These are phyloP conservation scores for Portunus trituberculatus DNA, from an alignment of 1,140 invertebrate species.

Conservation along the genomic window DNA sequence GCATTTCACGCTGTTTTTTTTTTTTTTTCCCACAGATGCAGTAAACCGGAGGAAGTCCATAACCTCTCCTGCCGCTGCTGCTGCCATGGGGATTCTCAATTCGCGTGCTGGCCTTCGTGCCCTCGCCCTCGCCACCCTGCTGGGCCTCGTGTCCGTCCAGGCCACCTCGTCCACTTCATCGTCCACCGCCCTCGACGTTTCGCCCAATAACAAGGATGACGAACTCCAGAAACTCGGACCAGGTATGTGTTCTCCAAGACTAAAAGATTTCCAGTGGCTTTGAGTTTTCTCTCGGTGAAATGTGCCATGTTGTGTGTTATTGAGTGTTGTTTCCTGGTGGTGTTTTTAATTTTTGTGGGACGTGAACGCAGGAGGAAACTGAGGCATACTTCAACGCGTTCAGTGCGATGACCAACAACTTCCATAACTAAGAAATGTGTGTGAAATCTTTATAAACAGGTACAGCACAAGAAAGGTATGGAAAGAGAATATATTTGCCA, in stretches of 20 bases:
- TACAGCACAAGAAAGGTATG: too few species aligned
- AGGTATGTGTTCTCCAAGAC: conserved; percentile 29
- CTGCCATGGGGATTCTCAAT: conserved; percentile 30
- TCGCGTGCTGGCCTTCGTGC: background rate
- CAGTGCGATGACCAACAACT: too few species aligned
- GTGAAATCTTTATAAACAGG: too few species aligned
- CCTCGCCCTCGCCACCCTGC: conserved; percentile 7
- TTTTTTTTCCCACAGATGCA: conserved; percentile 25
- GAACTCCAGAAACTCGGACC: conserved; percentile 70
- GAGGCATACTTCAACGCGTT: too few species aligned
- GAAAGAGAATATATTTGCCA: too few species aligned
- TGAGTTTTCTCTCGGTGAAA: background rate
- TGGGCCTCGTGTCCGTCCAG: conserved; percentile 29
- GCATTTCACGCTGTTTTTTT: background rate
- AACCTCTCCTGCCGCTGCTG: background rate
- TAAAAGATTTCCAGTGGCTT: too few species aligned
- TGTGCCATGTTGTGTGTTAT: too few species aligned
- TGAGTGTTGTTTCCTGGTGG: too few species aligned
- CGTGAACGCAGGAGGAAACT: too few species aligned
- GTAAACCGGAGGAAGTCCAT: conserved; percentile 5
- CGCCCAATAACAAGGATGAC: conserved; percentile 64
- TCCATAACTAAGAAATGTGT: too few species aligned
- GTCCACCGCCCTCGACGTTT: background rate
- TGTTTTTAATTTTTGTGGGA: too few species aligned
- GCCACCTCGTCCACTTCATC: conserved; percentile 39